phyloP scores from a whole-genome alignment of 2,797 vertebrate species.

The Adelosebastes latens region DNA sequence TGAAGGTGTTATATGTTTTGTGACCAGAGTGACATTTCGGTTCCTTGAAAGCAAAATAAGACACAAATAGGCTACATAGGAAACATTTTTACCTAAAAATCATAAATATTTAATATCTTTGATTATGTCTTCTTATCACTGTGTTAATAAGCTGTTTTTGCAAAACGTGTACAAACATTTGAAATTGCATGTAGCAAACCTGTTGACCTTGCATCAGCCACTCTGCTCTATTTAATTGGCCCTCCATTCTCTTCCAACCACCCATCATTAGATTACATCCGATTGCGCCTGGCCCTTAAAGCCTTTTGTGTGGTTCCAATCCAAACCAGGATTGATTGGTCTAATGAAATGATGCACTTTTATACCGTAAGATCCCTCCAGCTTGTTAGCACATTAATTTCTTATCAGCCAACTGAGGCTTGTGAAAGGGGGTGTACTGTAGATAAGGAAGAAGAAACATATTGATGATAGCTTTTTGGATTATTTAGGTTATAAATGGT shows the following conservation, averaged over 20 bases:
- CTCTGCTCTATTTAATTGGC: slow-evolving; percentile 48
- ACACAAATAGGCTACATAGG: no score
- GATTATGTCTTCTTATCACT: background rate
- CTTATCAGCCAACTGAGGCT: slow-evolving; percentile 1
- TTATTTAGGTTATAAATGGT: background rate
- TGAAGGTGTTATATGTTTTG: no score
- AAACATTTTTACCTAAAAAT: background rate
- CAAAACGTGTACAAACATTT: background rate
- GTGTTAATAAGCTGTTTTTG: background rate
- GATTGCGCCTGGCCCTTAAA: slow-evolving; percentile 17
- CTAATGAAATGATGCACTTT: slow-evolving; percentile 52
- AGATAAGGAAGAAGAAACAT: background rate
- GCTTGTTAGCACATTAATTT: slow-evolving; percentile 30
- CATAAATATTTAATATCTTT: background rate
- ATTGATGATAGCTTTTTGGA: background rate
- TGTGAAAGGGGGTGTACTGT: background rate
- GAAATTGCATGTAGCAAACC: background rate
- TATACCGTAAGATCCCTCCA: slow-evolving; percentile 42
- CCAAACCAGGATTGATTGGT: slow-evolving; percentile 31
- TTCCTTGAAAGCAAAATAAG: background rate
- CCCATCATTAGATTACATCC: slow-evolving; percentile 33
- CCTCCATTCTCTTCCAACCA: background rate
- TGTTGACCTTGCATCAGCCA: slow-evolving; percentile 15
- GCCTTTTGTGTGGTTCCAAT: slow-evolving; percentile 21
- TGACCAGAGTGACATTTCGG: background rate